phyloP scores from a whole-genome alignment of 2,797 vertebrate species.

The Corythornis leucogaster region DNA sequence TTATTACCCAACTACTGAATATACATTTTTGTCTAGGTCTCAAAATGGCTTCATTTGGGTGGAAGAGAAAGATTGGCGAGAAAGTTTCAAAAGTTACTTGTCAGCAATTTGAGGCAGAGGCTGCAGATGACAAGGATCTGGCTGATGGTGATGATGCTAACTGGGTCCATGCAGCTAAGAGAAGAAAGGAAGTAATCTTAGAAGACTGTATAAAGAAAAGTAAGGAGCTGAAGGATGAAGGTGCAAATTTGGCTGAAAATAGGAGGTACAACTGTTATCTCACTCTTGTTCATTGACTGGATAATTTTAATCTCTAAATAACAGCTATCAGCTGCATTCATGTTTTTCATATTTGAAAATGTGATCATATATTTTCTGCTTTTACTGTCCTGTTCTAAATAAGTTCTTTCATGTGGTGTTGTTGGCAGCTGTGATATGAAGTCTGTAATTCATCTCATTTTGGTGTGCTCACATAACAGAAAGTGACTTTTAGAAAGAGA shows the following conservation, averaged over 20 bases:
- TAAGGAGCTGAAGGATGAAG: constrained; percentile 89
- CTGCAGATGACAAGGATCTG: constrained; percentile 75
- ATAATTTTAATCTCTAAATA: background rate
- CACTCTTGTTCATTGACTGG: background rate
- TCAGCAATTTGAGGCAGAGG: constrained; percentile 89
- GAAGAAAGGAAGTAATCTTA: constrained; percentile 82
- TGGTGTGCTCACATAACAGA: accelerated
- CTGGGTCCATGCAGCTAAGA: constrained; percentile 87
- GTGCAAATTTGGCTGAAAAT: constrained; percentile 85
- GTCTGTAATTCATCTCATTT: background rate
- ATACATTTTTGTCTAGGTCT: background rate
- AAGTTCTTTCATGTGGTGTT: background rate
- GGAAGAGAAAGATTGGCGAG: constrained; percentile 95
- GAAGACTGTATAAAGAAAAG: constrained; percentile 87
- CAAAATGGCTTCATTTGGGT: constrained; percentile 94
- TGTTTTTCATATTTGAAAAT: background rate
- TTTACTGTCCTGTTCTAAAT: background rate
- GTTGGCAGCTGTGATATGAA: background rate
- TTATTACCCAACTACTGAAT: background rate
- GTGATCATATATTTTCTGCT: accelerated
- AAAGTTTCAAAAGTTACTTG: constrained; percentile 89
- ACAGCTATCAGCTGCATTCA: background rate
- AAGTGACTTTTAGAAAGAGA: background rate
- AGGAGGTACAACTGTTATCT: constrained; percentile 81
- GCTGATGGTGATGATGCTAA: constrained; percentile 72